Base-by-base conservation (phyloP, 2,797 vertebrate genomes). In the Onychomys torridus region DNA sequence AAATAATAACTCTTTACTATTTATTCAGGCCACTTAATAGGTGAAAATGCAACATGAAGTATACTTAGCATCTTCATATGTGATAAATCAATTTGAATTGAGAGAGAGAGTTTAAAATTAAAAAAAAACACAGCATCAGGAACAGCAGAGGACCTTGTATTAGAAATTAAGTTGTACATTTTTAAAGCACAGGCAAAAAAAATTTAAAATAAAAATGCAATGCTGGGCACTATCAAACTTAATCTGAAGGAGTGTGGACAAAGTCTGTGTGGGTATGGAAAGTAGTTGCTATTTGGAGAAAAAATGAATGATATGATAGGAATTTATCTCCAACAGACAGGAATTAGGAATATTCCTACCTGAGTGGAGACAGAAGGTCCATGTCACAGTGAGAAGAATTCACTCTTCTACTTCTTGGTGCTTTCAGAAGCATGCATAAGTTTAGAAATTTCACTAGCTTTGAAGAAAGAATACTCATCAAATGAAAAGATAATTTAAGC, bases 401-500 rank as follows among this genome's bases (percentile, higher is more conserved):
- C n/a, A 34, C 0, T 7, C 25, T 77, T 79, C 6, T 27, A 11
- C 40, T 89, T 78, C 34, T 83, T 86, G n/a, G 34, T 34, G 5
- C 65, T 82, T 96, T 32, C 21, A 82, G 61, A 91, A 84, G 49
- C 88, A 86, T 43, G 71, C 67, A n/a, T 37, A 96, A 77, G 17
- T 77, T 93, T 77, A 89, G 34, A 90, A 34, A 89, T 46, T 87
- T 94, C 23, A 65, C 95, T 69, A 82, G 8, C n/a, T 90, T 91
- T 96, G 71, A 89, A 92, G 63, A 96, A 89, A 61, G 19, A 94
- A 91, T 91, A 11, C 67, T 61, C 7, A 85, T 92, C 61, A 97
- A 21, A 57, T 21, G 17, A 96, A 93, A 88, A 90, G 14, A 82
- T 69, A 19, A 89, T 84, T 91, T 94, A 95, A 77, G 46, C 61